Base-by-base conservation (phyloP, 2,797 vertebrate genomes). In the Alauda arvensis region DNA sequence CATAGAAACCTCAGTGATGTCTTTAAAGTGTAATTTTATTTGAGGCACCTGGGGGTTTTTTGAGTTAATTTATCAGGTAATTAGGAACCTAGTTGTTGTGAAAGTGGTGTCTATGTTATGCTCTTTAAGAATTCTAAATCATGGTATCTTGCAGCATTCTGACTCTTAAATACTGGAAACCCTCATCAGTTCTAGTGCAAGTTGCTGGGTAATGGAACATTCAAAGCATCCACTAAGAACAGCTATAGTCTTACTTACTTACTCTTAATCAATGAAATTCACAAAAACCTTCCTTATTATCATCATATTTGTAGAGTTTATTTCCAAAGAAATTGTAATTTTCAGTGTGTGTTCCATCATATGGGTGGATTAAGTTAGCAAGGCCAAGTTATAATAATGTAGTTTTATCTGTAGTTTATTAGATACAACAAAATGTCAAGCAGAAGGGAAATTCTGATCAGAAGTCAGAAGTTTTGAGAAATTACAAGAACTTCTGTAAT, bases 391-490 rank as follows among this genome's bases (percentile, higher is more conserved):
- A 83, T 69, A 75, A 81, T 76, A 12, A 52, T 46, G 51, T 33
- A 71, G 42, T 77, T 93, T 91, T 71, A 71, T 71, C 29, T 45
- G 51, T 42, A 82, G 29, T 85, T 91, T 81, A 90, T 94, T 89
- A 88, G 67, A 84, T 74, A 63, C 37, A 77, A 78, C 92, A 83
- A 93, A 93, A 60, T 77, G 67, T 68, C 69, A 91, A 83, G 51
- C 62, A 78, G 57, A 93, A 85, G 39, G 63, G 51, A 76, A 49
- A 77, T 83, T 80, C 40, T 87, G 66, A 90, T 61, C 68, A 84
- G 88, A 90, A 93, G 76, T 84, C 67, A 90, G 83, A 94, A 91
- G 46, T 63, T 89, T 89, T 95, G 88, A 91, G 90, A 94, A 93
- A 96, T 91, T 77, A 85, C 85, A 76, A n/a, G n/a, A n/a, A n/a